Evolutionary conservation across 2,888 invertebrate genomes (phyloP).

Genomic region (Melipona bicolor): DNA sequence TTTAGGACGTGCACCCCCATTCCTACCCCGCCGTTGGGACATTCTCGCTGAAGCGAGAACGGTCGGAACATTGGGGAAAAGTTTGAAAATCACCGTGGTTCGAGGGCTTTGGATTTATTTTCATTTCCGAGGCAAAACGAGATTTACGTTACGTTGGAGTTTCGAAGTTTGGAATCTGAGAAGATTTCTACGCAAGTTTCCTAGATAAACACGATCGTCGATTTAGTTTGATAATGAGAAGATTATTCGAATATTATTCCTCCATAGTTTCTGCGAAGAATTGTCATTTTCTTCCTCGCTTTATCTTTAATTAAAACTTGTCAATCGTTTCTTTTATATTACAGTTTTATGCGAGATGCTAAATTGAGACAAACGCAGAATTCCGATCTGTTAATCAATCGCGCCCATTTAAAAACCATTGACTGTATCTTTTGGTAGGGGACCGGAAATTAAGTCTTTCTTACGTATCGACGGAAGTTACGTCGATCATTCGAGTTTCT

Average conservation of each 20-base stretch:
- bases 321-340: too few species aligned
- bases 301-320: too few species aligned
- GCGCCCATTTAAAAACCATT: not conserved
- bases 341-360: too few species aligned
- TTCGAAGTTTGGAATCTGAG: too few species aligned
- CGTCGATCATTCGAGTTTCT: not conserved
- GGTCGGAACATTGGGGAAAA: not conserved
- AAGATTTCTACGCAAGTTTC: too few species aligned
- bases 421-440: not conserved
- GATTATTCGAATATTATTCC: too few species aligned
- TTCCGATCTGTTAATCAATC: not conserved
- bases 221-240: too few species aligned
- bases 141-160: too few species aligned
- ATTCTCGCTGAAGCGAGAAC: not conserved
- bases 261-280: too few species aligned
- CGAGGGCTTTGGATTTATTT: not conserved
- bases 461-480: not conserved
- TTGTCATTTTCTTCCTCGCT: too few species aligned
- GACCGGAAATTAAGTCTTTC: not conserved
- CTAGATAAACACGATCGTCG: too few species aligned
- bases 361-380: not conserved
- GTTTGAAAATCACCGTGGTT: not conserved
- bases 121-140: not conserved
- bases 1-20: not conserved
- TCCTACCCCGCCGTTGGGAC: not conserved